phyloP scores from a whole-genome alignment of 2,888 invertebrate species.

The Harmothoe impar region DNA sequence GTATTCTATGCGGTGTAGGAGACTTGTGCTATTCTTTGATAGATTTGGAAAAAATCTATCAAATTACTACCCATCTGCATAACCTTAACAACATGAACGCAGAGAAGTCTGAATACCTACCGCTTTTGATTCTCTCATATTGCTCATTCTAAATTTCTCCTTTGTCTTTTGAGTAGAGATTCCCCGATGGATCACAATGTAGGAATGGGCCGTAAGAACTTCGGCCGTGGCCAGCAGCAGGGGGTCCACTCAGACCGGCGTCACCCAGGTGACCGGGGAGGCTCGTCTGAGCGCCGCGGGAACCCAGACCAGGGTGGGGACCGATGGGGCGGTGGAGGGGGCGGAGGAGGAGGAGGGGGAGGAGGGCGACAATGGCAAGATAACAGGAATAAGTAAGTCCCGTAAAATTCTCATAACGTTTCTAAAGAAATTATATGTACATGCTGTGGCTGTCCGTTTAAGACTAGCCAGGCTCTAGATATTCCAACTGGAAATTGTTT shows the following conservation, averaged over 20 bases:
- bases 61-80: too few species aligned
- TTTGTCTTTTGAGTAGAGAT: neutral
- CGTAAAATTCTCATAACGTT: too few species aligned
- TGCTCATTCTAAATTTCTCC: neutral
- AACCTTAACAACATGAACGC: too few species aligned
- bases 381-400: constrained; percentile 46
- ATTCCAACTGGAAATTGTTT: too few species aligned
- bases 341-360: neutral
- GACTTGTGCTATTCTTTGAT: too few species aligned
- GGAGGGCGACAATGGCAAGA: constrained; percentile 3
- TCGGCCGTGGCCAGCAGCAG: constrained; percentile 33
- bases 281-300: neutral
- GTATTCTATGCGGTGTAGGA: too few species aligned
- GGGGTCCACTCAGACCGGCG: neutral
- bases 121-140: too few species aligned
- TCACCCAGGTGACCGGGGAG: neutral
- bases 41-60: too few species aligned
- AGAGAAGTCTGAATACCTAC: too few species aligned
- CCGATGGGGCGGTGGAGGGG: neutral
- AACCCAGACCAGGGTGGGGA: neutral
- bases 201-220: constrained; percentile 52
- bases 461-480: too few species aligned
- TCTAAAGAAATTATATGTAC: too few species aligned
- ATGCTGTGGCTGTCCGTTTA: too few species aligned
- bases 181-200: constrained; percentile 55